Conservation (phyloP, 2,797 vertebrate species). For the Bothrops alternatus region DNA sequence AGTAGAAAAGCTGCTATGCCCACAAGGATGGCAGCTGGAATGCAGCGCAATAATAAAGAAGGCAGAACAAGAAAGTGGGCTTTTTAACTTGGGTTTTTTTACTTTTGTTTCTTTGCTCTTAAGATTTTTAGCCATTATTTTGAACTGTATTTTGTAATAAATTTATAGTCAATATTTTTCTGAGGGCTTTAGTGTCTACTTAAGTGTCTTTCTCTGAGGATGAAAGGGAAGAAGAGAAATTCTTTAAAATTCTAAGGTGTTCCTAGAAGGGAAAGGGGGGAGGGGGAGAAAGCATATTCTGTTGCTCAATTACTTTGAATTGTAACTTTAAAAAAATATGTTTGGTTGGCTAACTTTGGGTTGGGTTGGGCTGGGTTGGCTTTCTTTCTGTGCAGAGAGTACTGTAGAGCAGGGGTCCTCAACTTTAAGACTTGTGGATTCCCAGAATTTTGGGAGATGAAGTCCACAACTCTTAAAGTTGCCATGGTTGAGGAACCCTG, state of each 20-base stretch:
- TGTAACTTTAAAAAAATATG: not conserved
- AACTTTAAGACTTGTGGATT: no score
- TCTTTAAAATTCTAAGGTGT: constrained; percentile 47
- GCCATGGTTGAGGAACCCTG: no score
- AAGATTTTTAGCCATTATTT: constrained; percentile 73
- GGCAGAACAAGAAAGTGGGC: constrained; percentile 67
- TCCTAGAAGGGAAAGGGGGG: not conserved
- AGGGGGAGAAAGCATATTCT: constrained; percentile 43
- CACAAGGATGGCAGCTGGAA: constrained; percentile 44
- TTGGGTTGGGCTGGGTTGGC: no score
- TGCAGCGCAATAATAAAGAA: constrained; percentile 64
- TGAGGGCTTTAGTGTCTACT: constrained; percentile 67
- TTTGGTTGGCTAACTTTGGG: no score
- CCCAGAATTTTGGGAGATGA: no score
- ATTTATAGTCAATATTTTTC: constrained; percentile 67
- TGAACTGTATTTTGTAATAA: constrained; percentile 78
- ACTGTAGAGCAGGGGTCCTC: no score
- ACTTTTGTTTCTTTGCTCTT: constrained; percentile 66
- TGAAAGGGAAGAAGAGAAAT: constrained; percentile 38
- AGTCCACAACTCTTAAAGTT: no score
- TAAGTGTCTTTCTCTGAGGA: constrained; percentile 30
- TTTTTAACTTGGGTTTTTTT: constrained; percentile 72
- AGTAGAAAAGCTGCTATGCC: constrained; percentile 58
- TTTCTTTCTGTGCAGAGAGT: not conserved
- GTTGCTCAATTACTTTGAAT: constrained; percentile 49